Base-by-base conservation (phyloP, 1,140 invertebrate genomes). In the Rhynchophorus ferrugineus region DNA sequence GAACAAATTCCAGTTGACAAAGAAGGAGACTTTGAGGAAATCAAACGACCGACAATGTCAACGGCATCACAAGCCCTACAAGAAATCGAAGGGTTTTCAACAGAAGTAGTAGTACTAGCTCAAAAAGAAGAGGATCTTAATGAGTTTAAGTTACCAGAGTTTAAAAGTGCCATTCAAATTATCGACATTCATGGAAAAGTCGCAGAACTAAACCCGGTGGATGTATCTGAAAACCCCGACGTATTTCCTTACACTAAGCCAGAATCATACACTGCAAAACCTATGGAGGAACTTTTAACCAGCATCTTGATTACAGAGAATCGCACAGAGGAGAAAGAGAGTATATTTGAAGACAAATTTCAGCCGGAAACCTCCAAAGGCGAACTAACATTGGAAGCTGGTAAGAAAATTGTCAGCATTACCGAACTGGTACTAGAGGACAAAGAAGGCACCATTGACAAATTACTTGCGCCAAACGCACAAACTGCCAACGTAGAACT, bases 311-410 rank as follows among this genome's bases (percentile, higher is more conserved):
- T 69, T 21, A 60, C 60, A 11, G 65, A 70, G 59, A 68, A 59
- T 53, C 35, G 60, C 13, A 37, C 47, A 29, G 58, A 67, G 62
- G 67, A 73, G 53, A 63, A 47, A 54, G 71, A 72, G 62, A 46
- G 37, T 20, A 43, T 59, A 37, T 71, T 72, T 54, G 44, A 47
- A 37, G 67, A 58, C 8, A 59, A 62, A 58, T 69, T 71, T 53
- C 48, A 63, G 58, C 68, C 71, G 24, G 49, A 54, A 35, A 61
- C 58, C 18, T 63, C 65, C 24, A 69, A 58, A 46, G 75, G 69
- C 2, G 62, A 71, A n/a, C 48, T 74, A 2, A 59, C 54, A 3
- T 63, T 78, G 35, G 71, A 75, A 47, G 70, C 76, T 65, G 69
- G 63, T 21, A 69, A 61, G 56, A 56, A 58, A 44, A 63, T 61